These are phyloP conservation scores for Rhabdornis inornatus DNA, from an alignment of 2,113 vertebrate genomes.

Conservation along the genomic window DNA sequence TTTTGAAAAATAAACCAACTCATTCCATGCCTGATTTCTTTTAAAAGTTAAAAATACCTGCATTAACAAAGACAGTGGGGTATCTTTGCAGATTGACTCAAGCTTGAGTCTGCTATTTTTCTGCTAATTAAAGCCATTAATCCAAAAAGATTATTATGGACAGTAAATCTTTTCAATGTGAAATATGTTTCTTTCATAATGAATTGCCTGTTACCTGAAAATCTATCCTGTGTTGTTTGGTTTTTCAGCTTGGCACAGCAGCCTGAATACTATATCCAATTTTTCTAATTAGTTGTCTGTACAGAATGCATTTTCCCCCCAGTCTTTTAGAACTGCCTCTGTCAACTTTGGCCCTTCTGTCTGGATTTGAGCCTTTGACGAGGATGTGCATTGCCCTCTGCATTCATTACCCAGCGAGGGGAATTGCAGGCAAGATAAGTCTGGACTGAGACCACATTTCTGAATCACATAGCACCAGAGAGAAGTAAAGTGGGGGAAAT, in stretches of 20 bases:
- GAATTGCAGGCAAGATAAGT: background rate
- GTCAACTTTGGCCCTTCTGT: background rate
- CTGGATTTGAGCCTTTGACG: background rate
- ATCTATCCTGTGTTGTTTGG: background rate
- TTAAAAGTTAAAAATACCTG: background rate
- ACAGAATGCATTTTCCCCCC: background rate
- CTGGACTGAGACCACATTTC: background rate
- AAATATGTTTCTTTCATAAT: conserved; percentile 6
- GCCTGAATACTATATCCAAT: background rate
- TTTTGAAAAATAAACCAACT: background rate
- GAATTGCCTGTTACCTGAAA: conserved; percentile 4
- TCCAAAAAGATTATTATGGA: background rate
- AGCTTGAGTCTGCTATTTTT: background rate
- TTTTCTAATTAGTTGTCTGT: conserved; percentile 24
- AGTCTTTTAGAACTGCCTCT: background rate
- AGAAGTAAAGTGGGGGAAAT: background rate
- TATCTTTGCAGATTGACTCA: background rate
- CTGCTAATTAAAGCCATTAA: conserved; percentile 41
- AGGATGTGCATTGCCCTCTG: background rate
- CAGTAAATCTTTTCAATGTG: background rate
- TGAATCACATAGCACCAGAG: background rate
- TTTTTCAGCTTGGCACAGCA: background rate
- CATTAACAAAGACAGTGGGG: background rate
- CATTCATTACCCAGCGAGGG: background rate
- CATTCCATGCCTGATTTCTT: background rate